These are phyloP conservation scores for Numenius phaeopus DNA, from an alignment of 2,797 vertebrate species.

Conservation along the genomic window DNA sequence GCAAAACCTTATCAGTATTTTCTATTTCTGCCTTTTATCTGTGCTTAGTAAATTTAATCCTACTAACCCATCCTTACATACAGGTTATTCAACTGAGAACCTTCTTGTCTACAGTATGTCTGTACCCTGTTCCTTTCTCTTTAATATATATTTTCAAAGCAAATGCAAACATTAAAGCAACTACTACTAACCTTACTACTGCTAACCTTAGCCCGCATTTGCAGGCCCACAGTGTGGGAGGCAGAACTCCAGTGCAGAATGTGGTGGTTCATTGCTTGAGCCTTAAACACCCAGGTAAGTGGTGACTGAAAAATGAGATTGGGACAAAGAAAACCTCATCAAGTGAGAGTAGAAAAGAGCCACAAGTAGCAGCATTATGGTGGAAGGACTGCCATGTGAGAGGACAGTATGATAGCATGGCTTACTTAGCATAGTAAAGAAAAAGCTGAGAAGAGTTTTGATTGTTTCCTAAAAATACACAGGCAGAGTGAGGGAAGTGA, in stretches of 20 bases:
- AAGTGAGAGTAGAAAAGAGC: neutral
- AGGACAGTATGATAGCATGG: neutral
- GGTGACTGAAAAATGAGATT: neutral
- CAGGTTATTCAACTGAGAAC: neutral
- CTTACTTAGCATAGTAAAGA: conserved; percentile 19
- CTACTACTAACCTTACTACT: neutral
- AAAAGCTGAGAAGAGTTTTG: conserved; percentile 19
- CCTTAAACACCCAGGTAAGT: neutral
- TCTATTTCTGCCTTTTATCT: conserved; percentile 8
- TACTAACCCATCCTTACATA: neutral
- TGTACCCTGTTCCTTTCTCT: neutral
- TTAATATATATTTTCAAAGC: neutral
- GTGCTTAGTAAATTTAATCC: conserved; percentile 7
- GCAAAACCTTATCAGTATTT: neutral
- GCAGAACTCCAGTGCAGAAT: neutral
- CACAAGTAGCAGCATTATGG: neutral
- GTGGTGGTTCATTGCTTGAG: neutral
- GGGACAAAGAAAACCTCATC: neutral
- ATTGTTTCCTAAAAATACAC: conserved; percentile 49
- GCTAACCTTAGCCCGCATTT: neutral
- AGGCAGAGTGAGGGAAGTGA: conserved; percentile 14
- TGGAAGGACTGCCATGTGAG: neutral
- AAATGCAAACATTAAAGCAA: neutral
- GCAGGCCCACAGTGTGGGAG: neutral
- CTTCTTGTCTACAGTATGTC: neutral